Conservation (phyloP, 2,797 vertebrate species). For the Chaetodon trifasciatus region DNA sequence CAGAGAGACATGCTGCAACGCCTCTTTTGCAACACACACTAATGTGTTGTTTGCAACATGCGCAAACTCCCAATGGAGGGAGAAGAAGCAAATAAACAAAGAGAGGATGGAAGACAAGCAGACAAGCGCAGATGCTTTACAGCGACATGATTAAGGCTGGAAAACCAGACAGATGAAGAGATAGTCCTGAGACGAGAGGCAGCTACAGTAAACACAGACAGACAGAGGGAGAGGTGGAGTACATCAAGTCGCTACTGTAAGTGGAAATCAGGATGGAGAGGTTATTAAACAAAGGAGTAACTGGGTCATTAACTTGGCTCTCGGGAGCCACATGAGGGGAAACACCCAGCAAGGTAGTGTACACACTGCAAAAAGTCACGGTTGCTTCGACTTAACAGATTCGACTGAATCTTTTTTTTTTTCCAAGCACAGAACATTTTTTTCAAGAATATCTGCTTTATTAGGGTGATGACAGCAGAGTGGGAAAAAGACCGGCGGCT, state of each 20-base stretch:
- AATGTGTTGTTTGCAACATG: background rate
- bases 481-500: background rate
- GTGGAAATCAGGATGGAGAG: constrained; percentile 53
- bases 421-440: constrained; percentile 27
- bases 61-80: background rate
- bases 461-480: constrained; percentile 47
- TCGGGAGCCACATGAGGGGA: constrained; percentile 38
- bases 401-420: background rate
- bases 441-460: constrained; percentile 21
- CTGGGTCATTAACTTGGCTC: constrained; percentile 61
- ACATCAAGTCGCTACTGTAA: constrained; percentile 45
- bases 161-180: constrained; percentile 58
- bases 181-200: constrained; percentile 41
- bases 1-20: constrained; percentile 30
- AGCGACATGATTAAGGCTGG: constrained; percentile 35
- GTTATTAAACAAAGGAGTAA: constrained; percentile 60
- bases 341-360: constrained; percentile 39
- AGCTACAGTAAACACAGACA: constrained; percentile 54
- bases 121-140: constrained; percentile 13
- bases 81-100: constrained; percentile 11
- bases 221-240: constrained; percentile 32
- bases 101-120: constrained; percentile 14
- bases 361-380: constrained; percentile 38
- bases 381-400: background rate
- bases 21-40: constrained; percentile 34